Evolutionary conservation across 2,797 vertebrate species (phyloP).

Genomic region (Amniataba percoides): DNA sequence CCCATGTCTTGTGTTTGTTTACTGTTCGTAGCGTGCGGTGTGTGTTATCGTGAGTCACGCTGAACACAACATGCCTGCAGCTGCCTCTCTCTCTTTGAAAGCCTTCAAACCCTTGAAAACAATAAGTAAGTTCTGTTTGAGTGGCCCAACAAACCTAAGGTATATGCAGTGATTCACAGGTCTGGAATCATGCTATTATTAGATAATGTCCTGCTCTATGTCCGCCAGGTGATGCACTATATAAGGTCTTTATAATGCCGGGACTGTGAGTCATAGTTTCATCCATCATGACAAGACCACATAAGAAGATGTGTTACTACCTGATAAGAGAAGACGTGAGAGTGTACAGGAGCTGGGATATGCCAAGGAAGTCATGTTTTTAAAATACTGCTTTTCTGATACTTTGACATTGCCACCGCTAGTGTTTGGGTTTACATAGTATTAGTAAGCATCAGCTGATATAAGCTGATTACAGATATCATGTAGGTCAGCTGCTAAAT

Average conservation of each 20-base stretch:
- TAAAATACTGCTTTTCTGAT: slow-evolving; percentile 10
- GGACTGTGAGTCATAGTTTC: slow-evolving; percentile 55
- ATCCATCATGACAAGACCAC: slow-evolving; percentile 18
- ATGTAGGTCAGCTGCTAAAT: neutral
- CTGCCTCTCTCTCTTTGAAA: slow-evolving; percentile 5
- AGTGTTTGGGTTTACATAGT: neutral
- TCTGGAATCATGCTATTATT: neutral
- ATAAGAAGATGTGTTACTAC: slow-evolving; percentile 15
- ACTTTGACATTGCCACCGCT: neutral
- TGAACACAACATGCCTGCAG: neutral
- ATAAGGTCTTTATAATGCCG: slow-evolving; percentile 19
- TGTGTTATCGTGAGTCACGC: neutral
- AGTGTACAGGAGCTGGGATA: neutral
- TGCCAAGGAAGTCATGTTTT: neutral
- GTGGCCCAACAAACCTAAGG: neutral
- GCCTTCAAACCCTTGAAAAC: slow-evolving; percentile 14
- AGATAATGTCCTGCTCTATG: neutral
- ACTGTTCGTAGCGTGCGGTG: neutral
- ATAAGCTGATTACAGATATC: neutral
- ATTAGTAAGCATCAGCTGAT: neutral
- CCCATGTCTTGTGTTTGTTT: slow-evolving; percentile 23
- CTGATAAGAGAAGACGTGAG: slow-evolving; percentile 15
- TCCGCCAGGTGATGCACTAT: slow-evolving; percentile 12
- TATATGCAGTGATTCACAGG: slow-evolving; percentile 42
- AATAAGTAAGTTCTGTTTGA: neutral